Base-by-base conservation (phyloP, 2,888 invertebrate genomes). In the Ommatoiulus sabulosus region DNA sequence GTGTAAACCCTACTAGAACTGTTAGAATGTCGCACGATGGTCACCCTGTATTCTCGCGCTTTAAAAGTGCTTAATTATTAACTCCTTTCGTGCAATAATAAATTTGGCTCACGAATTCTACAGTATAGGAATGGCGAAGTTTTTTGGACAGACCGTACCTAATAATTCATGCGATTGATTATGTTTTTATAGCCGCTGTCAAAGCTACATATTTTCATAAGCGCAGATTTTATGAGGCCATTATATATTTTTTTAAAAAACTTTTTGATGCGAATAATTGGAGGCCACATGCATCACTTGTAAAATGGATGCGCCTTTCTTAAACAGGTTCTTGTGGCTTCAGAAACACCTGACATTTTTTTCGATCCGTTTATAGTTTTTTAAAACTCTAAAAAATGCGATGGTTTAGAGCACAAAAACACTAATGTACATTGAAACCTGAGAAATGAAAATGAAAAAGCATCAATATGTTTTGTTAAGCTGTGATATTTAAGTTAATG, bases 131-230 rank as follows among this genome's bases (percentile, higher is more conserved):
- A 72, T 20, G 20, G 24, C 7, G 0, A 7, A 1, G n/a, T 72
- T 72, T 72, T 72, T 72, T 72, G 6, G 24, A 20, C 10, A 72
- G 24, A 24, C 72, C 72, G 6, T 24, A 24, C 24, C 24, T 24
- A 72, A 24, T 72, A 72, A 72, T 24, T 72, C 72, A 72, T 72
- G 24, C 72, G 7, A 72, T 72, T 72, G 72, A 72, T 72, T 72
- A 24, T 72, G 63, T 63, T 63, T 63, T 63, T 63, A 63, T 63
- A 7, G 63, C 63, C n/a, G 63, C 8, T 63, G 63, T 63, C 63
- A 63, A 63, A 63, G 63, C 63, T 63, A 20, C 63, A 63, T 63
- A 63, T 63, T 63, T 63, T 63, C 63, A 63, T 20, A 63, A 63
- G 63, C 63, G 63, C 63, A 63, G 63, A 8, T 20, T 72, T 72